Conservation (phyloP, 2,113 vertebrate genomes). For the Leptobrachium leishanense region DNA sequence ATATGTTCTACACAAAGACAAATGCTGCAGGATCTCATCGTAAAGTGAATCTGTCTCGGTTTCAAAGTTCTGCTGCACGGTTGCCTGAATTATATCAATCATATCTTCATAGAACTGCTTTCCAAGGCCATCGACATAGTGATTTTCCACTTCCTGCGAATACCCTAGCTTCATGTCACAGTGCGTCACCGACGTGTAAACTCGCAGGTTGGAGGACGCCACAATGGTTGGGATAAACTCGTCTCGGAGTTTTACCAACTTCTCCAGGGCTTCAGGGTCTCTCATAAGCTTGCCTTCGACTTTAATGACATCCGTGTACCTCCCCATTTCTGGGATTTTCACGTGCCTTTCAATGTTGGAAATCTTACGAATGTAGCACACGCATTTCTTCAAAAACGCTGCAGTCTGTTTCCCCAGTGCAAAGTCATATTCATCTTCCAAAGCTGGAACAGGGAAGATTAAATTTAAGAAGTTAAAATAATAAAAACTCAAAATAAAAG, state of each 20-base stretch:
- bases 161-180: slow-evolving; percentile 98
- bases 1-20: slow-evolving; percentile 88
- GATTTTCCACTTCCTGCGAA: slow-evolving; percentile 92
- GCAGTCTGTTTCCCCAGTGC: slow-evolving; percentile 96
- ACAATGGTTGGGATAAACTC: slow-evolving; percentile 97
- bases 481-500: background rate
- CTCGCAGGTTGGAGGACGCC: slow-evolving; percentile 90
- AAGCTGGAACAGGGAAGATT: slow-evolving; percentile 67
- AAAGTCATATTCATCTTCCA: slow-evolving; percentile 97
- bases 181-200: slow-evolving; percentile 95
- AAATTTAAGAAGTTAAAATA: background rate
- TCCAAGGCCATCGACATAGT: slow-evolving; percentile 95
- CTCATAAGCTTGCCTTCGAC: slow-evolving; percentile 77
- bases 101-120: slow-evolving; percentile 99
- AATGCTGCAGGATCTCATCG: slow-evolving; percentile 92
- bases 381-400: slow-evolving; percentile 96
- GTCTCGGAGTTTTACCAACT: slow-evolving; percentile 90
- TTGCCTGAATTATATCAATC: slow-evolving; percentile 97
- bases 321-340: slow-evolving; percentile 91
- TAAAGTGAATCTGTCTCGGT: slow-evolving; percentile 89
- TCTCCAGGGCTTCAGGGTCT: slow-evolving; percentile 91
- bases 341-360: slow-evolving; percentile 94
- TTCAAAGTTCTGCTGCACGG: slow-evolving; percentile 96
- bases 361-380: slow-evolving; percentile 98
- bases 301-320: slow-evolving; percentile 89